Evolutionary conservation across 2,888 invertebrate species (phyloP), one percentile per base, ranked within the genome.

Genomic region (Polietes domitor): DNA sequence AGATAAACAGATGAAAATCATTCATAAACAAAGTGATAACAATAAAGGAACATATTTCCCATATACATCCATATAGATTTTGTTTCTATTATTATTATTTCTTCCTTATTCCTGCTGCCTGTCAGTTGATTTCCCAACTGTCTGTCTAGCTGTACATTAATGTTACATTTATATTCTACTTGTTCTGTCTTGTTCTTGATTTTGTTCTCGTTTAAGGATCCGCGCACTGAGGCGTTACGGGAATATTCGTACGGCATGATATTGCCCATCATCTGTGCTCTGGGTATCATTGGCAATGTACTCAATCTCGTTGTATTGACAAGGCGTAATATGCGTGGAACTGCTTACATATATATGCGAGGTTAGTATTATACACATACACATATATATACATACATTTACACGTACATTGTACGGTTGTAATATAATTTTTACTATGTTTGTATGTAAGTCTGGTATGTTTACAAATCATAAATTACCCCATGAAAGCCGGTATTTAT

Each of bases 271-370:
- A 95, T 96, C 88, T 96, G 96, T 89, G 92, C 94, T 81, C 93
- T 96, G 83, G 96, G 96, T 65, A 95, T 97, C 88, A 93, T 96
- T 77, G 96, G 96, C 58, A 96, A 97, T 91, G 93, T 96, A 53
- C 93, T 97, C 86, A 97, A 96, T 92, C 93, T 97, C 86, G 93
- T 96, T 87, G 96, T 97, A 21, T 93, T 97, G 83, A 96, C 96
- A 53, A 93, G 96, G 82, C 94, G 95, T 84, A 95, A 96, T 87
- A 95, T 96, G 94, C 94, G 96, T 87, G 96, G 96, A 55, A 95
- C 96, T 0, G 96, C 96, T 53, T 96, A 96, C 91, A 94, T 96
- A 90, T 96, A 96, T 92, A 95, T 95, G 95, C 92, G 95, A 92
- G 95, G 95, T 95, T 89, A 93, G 94, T 92, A 82, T 71, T 24